Evolutionary conservation across 2,888 invertebrate genomes (phyloP).

Genomic region (Pristionchus mayeri): DNA sequence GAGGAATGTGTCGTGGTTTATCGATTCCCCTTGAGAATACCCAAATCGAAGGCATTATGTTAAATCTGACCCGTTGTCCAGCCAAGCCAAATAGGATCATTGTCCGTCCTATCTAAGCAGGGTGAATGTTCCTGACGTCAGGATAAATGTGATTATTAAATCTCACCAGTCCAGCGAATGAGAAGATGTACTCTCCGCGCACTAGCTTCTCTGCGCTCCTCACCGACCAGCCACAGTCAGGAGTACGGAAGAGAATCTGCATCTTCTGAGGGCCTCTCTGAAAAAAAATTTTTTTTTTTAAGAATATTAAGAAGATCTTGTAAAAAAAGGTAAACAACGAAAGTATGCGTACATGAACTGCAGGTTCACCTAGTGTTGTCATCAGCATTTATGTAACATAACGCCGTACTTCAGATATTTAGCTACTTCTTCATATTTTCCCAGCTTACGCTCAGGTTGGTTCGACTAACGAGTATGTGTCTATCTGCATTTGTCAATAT

Average conservation of each 20-base stretch:
- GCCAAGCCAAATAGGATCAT: too few relatives aligned
- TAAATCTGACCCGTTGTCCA: too few relatives aligned
- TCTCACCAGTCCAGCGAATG: background rate
- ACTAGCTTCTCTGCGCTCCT: background rate
- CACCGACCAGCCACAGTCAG: background rate
- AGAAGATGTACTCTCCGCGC: background rate
- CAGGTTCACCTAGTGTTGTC: too few relatives aligned
- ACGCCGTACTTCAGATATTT: background rate
- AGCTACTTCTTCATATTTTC: background rate
- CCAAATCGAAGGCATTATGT: too few relatives aligned
- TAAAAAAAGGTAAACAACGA: background rate
- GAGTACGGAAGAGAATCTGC: background rate
- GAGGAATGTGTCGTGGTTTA: too few relatives aligned
- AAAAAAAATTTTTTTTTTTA: background rate
- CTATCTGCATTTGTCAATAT: background rate
- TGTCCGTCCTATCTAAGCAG: too few relatives aligned
- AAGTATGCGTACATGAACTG: background rate
- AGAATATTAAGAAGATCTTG: too few relatives aligned
- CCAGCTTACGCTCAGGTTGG: too few relatives aligned
- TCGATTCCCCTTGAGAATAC: too few relatives aligned
- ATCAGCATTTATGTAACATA: too few relatives aligned
- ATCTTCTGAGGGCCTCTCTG: background rate
- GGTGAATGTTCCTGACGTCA: too few relatives aligned
- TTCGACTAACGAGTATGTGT: background rate
- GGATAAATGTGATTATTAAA: too few relatives aligned